A percentile compares a stretch with the other conserved stretches of the same genome.
phyloP scores from a whole-genome alignment of 2,888 invertebrate genomes.

The Microctonus brassicae region DNA sequence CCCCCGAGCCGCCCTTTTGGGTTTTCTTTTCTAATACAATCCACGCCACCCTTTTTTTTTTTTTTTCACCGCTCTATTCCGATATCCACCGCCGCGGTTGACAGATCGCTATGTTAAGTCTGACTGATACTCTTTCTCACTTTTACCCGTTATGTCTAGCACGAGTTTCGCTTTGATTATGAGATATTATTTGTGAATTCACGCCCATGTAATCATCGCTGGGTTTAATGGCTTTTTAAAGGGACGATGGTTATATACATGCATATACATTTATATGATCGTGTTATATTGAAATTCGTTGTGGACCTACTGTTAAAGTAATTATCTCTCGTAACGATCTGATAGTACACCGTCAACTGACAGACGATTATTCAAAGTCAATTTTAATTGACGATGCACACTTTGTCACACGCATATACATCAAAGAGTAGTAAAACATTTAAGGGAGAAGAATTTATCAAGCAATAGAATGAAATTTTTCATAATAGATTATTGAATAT shows the following conservation, averaged over 20 bases:
- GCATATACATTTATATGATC: slow-evolving; percentile 23
- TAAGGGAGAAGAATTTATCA: background rate
- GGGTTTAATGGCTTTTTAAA: slow-evolving; percentile 67
- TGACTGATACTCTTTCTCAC: slow-evolving; percentile 62
- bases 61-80: background rate
- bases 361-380: slow-evolving; percentile 34
- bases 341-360: slow-evolving; percentile 28
- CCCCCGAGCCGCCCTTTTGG: background rate
- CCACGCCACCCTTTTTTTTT: background rate
- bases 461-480: background rate
- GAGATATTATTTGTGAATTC: slow-evolving; percentile 64
- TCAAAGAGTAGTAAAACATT: slow-evolving; percentile 8
- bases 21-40: slow-evolving; percentile 31
- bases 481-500: background rate
- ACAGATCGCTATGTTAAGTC: slow-evolving; percentile 67
- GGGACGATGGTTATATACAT: slow-evolving; percentile 39
- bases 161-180: slow-evolving; percentile 67
- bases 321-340: slow-evolving; percentile 30
- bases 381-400: slow-evolving; percentile 33
- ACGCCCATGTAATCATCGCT: slow-evolving; percentile 62
- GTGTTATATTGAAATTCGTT: slow-evolving; percentile 35
- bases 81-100: slow-evolving; percentile 45
- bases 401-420: slow-evolving; percentile 20
- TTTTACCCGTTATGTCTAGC: slow-evolving; percentile 41
- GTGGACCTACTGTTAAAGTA: slow-evolving; percentile 23